Percentiles rank a stretch among this genome's conserved stretches.
Conservation (phyloP, 2,797 vertebrate species). For the Propithecus deckenii region DNA sequence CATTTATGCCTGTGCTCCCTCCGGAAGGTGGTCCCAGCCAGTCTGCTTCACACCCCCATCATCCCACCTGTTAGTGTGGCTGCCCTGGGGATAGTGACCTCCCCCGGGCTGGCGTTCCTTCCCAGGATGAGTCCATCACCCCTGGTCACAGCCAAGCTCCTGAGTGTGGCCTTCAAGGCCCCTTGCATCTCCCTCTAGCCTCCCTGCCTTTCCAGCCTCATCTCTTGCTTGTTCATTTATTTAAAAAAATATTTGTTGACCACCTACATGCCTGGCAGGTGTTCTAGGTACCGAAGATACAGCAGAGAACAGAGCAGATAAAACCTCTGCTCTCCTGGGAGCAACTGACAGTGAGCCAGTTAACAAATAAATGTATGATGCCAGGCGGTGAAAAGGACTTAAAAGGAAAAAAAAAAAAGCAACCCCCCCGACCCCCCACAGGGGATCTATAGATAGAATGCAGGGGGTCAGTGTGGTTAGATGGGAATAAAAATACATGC, state of each 20-base stretch:
- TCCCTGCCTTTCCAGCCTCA: not conserved
- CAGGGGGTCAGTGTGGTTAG: not conserved
- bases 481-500: not conserved
- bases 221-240: not conserved
- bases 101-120: not conserved
- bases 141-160: not conserved
- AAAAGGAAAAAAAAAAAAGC: not conserved
- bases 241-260: not conserved
- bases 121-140: not conserved
- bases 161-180: not conserved
- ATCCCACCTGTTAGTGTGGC: not conserved
- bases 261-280: not conserved
- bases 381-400: not conserved
- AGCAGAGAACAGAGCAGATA: not conserved
- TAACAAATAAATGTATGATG: not conserved
- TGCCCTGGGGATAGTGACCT: not conserved
- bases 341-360: not conserved
- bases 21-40: fast-evolving
- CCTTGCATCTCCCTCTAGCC: not conserved
- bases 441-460: not conserved
- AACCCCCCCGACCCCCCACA: not conserved
- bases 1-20: fast-evolving
- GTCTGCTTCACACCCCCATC: not conserved
- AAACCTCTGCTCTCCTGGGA: not conserved
- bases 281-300: not conserved